These are phyloP conservation scores for Grus americana DNA, from an alignment of 2,113 vertebrate species.

Conservation along the genomic window DNA sequence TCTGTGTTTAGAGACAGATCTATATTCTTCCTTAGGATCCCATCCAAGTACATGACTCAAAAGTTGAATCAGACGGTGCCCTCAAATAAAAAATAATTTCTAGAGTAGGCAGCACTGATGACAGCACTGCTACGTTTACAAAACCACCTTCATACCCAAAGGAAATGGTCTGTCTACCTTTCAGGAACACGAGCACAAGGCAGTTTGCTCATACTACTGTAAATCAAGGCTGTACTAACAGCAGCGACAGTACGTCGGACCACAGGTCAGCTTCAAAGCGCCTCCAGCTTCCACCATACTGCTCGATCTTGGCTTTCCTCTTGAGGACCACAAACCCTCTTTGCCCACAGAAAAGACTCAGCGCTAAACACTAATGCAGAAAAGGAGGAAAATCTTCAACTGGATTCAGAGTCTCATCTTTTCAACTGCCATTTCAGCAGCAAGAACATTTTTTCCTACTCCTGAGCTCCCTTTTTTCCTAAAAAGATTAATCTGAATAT, in stretches of 20 bases:
- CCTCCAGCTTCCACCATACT: neutral
- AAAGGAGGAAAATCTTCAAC: neutral
- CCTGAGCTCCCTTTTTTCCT: neutral
- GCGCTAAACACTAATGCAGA: neutral
- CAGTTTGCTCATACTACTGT: neutral
- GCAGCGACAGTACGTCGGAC: neutral
- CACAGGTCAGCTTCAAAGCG: neutral
- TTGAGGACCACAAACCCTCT: neutral
- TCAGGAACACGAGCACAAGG: fast-evolving
- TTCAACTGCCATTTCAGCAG: neutral
- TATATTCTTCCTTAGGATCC: neutral
- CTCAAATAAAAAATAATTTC: neutral
- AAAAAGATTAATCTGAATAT: neutral
- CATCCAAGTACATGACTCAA: neutral
- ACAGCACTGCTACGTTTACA: neutral
- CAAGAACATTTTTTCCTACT: neutral
- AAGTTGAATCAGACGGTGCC: neutral
- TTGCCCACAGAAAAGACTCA: neutral
- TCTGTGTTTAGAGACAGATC: neutral
- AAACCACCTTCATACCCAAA: neutral
- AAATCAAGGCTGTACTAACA: neutral
- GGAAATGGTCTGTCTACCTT: neutral
- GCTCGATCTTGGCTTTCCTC: neutral
- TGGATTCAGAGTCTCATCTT: neutral
- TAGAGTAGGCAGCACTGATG: neutral